Percentiles rank a stretch among this genome's conserved stretches.
phyloP scores from a whole-genome alignment of 1,140 invertebrate species.

The Arctopsyche grandis region DNA sequence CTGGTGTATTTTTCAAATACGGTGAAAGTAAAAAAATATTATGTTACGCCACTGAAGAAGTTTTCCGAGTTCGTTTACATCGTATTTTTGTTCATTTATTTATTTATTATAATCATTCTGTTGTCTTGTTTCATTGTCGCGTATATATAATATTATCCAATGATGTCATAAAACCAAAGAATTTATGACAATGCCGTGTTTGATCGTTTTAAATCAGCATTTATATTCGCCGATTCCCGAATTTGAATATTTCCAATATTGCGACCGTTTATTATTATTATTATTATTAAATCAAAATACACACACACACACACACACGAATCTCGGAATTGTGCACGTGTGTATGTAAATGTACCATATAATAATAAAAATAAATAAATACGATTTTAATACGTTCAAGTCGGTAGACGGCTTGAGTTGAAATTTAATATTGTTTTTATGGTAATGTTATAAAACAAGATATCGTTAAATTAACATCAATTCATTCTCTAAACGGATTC shows the following conservation, averaged over 20 bases:
- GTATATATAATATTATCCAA: not conserved
- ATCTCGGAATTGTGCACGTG: not conserved
- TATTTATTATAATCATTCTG: not conserved
- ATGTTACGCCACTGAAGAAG: slow-evolving; percentile 21
- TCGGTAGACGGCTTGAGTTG: slow-evolving; percentile 22
- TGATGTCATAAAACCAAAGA: slow-evolving; percentile 22
- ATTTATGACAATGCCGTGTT: slow-evolving; percentile 14
- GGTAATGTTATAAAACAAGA: slow-evolving; percentile 31
- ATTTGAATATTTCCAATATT: slow-evolving; percentile 2
- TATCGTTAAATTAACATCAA: slow-evolving; percentile 31
- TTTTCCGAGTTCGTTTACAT: not conserved
- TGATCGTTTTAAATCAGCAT: slow-evolving; percentile 15
- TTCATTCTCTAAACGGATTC: slow-evolving; percentile 27
- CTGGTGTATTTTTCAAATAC: too few relatives aligned
- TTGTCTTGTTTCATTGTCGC: slow-evolving; percentile 11
- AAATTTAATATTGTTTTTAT: slow-evolving; percentile 30
- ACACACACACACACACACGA: not conserved
- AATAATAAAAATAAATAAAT: slow-evolving; percentile 10
- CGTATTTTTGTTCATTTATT: not conserved
- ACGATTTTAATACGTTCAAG: slow-evolving; percentile 31
- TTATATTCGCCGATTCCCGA: not conserved
- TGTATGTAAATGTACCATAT: not conserved
- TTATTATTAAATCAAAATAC: not conserved
- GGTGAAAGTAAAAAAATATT: not conserved
- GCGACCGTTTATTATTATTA: not conserved